Percentiles rank a stretch among this genome's conserved stretches.
These are phyloP conservation scores for Phragmatobia fuliginosa DNA, from an alignment of 2,888 invertebrate genomes.

Conservation along the genomic window DNA sequence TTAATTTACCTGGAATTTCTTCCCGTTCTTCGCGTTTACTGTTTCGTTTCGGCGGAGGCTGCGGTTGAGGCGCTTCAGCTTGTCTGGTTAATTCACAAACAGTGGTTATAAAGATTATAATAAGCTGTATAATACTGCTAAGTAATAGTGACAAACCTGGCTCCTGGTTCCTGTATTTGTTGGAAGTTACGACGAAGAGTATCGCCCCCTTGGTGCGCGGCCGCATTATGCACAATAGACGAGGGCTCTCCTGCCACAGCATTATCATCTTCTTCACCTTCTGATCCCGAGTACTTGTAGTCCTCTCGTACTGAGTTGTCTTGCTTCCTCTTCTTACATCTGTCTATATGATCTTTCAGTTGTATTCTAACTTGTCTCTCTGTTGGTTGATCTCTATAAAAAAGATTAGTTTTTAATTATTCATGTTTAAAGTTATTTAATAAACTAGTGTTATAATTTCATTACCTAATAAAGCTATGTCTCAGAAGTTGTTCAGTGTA, in stretches of 20 bases:
- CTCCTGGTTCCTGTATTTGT: constrained; percentile 94
- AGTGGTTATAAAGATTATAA: constrained; percentile 30
- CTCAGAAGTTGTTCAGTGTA: constrained; percentile 99
- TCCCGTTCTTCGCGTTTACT: constrained; percentile 86
- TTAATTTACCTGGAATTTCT: constrained; percentile 84
- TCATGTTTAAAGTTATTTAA: background rate
- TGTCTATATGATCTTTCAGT: constrained; percentile 99
- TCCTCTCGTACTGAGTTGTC: constrained; percentile 92
- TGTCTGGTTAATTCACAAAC: constrained; percentile 81
- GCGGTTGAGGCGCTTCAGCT: constrained; percentile 87
- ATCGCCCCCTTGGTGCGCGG: constrained; percentile 93
- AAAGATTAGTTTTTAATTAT: background rate
- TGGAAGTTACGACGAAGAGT: constrained; percentile 99
- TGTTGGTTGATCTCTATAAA: constrained; percentile 96
- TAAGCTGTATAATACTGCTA: constrained; percentile 32
- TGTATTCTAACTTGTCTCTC: constrained; percentile 99
- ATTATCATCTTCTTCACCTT: constrained; percentile 98
- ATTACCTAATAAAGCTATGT: constrained; percentile 95
- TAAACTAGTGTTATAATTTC: background rate
- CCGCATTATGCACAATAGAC: constrained; percentile 95
- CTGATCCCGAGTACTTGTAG: constrained; percentile 97
- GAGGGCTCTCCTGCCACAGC: constrained; percentile 97
- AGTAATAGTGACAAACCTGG: constrained; percentile 60
- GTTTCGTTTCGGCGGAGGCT: constrained; percentile 88
- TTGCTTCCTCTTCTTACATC: constrained; percentile 97